Evolutionary conservation across 2,888 invertebrate genomes (phyloP).

Genomic region (Dinocampus coccinellae): DNA sequence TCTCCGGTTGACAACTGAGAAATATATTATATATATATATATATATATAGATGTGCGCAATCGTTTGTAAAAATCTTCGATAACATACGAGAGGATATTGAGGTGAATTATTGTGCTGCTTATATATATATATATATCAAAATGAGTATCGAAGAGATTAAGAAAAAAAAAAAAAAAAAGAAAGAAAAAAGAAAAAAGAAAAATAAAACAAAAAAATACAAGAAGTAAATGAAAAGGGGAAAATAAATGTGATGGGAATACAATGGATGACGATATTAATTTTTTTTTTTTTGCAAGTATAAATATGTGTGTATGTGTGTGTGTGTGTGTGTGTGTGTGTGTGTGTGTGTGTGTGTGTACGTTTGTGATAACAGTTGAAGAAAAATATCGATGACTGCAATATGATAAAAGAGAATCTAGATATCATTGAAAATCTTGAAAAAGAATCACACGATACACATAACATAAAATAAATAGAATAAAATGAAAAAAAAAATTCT

Average conservation of each 20-base stretch:
- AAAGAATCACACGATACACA: neutral
- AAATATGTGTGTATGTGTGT: neutral
- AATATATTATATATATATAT: conserved; percentile 1
- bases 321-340: neutral
- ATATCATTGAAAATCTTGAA: neutral
- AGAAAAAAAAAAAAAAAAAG: neutral
- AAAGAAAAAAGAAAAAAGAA: neutral
- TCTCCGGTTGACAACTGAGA: conserved; percentile 1
- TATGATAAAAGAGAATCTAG: conserved; percentile 14
- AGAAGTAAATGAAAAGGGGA: neutral
- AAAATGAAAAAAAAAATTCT: neutral
- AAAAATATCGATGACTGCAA: conserved; percentile 1
- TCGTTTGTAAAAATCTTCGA: neutral
- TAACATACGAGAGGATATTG: neutral
- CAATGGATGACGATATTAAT: neutral
- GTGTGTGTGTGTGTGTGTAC: neutral
- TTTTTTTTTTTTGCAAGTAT: neutral
- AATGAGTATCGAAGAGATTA: neutral
- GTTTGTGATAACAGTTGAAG: neutral
- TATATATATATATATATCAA: too few species aligned
- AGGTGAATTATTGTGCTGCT: neutral
- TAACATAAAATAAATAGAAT: neutral
- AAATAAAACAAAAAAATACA: neutral
- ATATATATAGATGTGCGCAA: neutral
- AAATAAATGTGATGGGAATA: neutral